These are phyloP conservation scores for Thrips palmi DNA, from an alignment of 1,140 invertebrate genomes.

Conservation along the genomic window DNA sequence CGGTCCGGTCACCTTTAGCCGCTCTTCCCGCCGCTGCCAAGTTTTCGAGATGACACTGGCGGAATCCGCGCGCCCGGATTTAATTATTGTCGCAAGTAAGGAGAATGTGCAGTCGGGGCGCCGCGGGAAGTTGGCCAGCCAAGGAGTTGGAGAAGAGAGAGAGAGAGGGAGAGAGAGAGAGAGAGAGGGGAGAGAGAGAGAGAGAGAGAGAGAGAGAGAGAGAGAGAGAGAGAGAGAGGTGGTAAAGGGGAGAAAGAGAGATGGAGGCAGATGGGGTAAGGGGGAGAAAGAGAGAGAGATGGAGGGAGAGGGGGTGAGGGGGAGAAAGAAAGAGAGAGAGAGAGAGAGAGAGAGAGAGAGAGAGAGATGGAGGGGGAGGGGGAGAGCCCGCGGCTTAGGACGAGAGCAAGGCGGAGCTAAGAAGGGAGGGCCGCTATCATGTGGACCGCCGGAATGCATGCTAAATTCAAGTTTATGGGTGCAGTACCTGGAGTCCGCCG, in stretches of 20 bases:
- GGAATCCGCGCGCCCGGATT: too few species aligned
- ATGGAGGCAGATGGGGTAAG: conserved; percentile 6
- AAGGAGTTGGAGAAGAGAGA: background rate
- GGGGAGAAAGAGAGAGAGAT: conserved; percentile 17
- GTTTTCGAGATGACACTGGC: too few species aligned
- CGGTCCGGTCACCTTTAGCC: too few species aligned
- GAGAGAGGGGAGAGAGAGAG: background rate
- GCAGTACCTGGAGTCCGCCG: too few species aligned
- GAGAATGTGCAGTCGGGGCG: background rate
- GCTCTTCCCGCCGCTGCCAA: too few species aligned
- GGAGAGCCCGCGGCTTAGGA: conserved; percentile 9
- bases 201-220: too few species aligned
- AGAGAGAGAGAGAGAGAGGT: background rate
- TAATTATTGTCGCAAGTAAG: background rate
- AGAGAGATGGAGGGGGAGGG: conserved; percentile 5
- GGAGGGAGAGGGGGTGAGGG: conserved; percentile 7
- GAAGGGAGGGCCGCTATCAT: too few species aligned
- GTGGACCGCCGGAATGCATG: too few species aligned
- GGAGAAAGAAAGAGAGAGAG: background rate
- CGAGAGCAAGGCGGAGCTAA: conserved; percentile 9
- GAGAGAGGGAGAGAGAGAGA: background rate
- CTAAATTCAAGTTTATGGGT: too few species aligned
- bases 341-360: conserved; percentile 5
- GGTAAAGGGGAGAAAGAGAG: background rate
- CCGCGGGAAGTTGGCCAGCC: background rate